Conservation (phyloP, 1,140 invertebrate genomes). For the Eufriesea mexicana region DNA sequence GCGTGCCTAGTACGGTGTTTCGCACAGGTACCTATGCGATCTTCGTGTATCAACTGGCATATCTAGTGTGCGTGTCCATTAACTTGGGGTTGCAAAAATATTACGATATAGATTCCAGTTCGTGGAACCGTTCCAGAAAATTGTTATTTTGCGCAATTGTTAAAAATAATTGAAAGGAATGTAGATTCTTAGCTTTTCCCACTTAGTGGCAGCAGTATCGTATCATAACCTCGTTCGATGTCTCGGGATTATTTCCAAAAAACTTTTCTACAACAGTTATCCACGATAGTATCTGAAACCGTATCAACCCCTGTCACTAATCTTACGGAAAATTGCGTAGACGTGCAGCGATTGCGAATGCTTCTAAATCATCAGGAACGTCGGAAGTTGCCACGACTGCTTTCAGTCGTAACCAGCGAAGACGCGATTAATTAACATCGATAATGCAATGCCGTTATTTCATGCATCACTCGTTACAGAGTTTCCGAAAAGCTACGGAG, state of each 20-base stretch:
- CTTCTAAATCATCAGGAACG: background rate
- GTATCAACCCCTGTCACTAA: background rate
- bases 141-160: too few relatives aligned
- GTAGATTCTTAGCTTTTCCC: too few relatives aligned
- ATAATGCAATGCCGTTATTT: background rate
- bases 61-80: background rate
- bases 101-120: too few relatives aligned
- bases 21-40: background rate
- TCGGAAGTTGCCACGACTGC: background rate
- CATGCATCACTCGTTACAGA: conserved; percentile 13
- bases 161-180: too few relatives aligned
- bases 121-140: too few relatives aligned
- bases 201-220: too few relatives aligned
- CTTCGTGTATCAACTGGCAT: background rate
- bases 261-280: too few relatives aligned
- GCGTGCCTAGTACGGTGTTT: background rate
- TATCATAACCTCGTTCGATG: too few relatives aligned
- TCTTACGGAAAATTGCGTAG: background rate
- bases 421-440: conserved; percentile 34
- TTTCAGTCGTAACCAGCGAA: background rate
- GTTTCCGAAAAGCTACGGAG: conserved; percentile 11
- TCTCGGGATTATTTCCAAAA: too few relatives aligned
- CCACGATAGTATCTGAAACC: too few relatives aligned
- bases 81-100: too few relatives aligned
- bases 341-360: background rate